Evolutionary conservation across 2,888 invertebrate species (phyloP).

Genomic region (Chloromyia formosa): DNA sequence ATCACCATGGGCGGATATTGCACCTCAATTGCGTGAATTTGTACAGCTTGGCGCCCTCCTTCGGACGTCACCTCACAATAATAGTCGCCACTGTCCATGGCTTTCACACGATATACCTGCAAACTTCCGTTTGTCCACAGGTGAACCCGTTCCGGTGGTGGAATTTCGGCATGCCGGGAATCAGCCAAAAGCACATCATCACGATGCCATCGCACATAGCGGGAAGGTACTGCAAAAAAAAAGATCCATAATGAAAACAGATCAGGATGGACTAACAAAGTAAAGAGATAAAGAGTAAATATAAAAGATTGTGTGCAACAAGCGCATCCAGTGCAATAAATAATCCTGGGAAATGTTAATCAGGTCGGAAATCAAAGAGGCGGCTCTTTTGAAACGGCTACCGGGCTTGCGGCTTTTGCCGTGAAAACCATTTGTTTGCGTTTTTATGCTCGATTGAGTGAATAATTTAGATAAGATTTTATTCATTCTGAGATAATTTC

Average conservation of each 20-base stretch:
- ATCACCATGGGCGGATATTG: slow-evolving; percentile 76
- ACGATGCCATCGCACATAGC: slow-evolving; percentile 77
- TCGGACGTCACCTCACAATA: slow-evolving; percentile 65
- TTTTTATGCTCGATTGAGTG: slow-evolving; percentile 21
- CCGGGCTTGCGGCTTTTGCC: slow-evolving; percentile 13
- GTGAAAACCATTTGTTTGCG: slow-evolving; percentile 19
- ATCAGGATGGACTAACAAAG: neutral
- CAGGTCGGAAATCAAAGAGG: neutral
- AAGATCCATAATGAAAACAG: neutral
- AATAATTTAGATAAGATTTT: neutral
- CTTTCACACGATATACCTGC: slow-evolving; percentile 66
- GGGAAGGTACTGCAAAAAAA: slow-evolving; percentile 66
- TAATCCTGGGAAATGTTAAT: slow-evolving; percentile 24
- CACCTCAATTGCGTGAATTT: slow-evolving; percentile 81
- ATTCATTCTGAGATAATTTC: too few relatives aligned
- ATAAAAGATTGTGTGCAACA: neutral
- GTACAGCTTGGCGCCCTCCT: slow-evolving; percentile 61
- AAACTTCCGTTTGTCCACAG: slow-evolving; percentile 78
- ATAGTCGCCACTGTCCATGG: slow-evolving; percentile 68
- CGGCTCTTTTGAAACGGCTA: slow-evolving; percentile 20
- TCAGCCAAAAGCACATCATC: slow-evolving; percentile 72
- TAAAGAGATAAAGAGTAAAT: neutral
- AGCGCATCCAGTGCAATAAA: slow-evolving; percentile 1
- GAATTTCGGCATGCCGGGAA: slow-evolving; percentile 66
- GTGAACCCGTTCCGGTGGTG: slow-evolving; percentile 68